A percentile compares a stretch with the other conserved stretches of the same genome.
phyloP scores from a whole-genome alignment of 2,113 vertebrate species.

The Sylvietta virens region DNA sequence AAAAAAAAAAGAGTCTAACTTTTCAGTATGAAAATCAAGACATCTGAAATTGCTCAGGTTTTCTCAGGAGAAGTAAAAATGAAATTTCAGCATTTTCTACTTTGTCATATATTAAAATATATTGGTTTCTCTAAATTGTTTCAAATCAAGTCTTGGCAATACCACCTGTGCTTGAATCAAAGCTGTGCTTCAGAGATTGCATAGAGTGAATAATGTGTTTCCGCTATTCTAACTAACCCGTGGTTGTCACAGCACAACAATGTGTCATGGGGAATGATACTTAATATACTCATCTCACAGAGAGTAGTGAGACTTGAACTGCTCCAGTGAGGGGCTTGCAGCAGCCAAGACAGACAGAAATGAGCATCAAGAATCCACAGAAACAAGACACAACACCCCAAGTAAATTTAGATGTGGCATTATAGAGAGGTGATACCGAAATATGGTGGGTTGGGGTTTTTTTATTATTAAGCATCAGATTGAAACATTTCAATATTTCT shows the following conservation, averaged over 20 bases:
- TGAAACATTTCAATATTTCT: background rate
- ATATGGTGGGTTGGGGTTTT: accelerated
- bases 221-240: background rate
- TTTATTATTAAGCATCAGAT: background rate
- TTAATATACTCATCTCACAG: background rate
- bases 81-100: background rate
- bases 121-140: background rate
- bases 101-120: background rate
- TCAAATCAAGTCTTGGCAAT: background rate
- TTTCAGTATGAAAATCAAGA: background rate
- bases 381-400: background rate
- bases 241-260: background rate
- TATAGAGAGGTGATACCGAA: background rate
- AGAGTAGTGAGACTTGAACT: background rate
- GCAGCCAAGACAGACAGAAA: background rate
- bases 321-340: background rate
- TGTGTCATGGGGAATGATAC: background rate
- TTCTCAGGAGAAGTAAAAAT: background rate
- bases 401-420: background rate
- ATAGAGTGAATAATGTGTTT: too few relatives aligned
- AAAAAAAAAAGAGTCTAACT: background rate
- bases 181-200: background rate
- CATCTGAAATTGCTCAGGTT: background rate
- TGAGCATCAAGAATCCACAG: background rate
- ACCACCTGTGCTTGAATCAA: background rate